Percentiles rank a stretch among this genome's conserved stretches.
Evolutionary conservation across 64 coral and sea anemone species (phyloP).

Genomic region (Actinia equina): DNA sequence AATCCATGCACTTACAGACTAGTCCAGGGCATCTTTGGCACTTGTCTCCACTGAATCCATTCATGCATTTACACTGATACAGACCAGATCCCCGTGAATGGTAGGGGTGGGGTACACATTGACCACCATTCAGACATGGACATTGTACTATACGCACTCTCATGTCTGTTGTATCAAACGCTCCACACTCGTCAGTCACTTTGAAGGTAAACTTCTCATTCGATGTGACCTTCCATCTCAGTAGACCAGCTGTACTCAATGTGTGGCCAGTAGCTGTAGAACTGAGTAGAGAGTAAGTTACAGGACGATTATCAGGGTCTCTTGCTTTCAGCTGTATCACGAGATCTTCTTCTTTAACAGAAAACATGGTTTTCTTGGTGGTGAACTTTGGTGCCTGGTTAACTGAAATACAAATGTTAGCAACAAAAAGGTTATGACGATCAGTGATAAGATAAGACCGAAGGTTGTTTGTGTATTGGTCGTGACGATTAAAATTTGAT

Average conservation of each 20-base stretch:
- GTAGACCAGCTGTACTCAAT: not conserved
- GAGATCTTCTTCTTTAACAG: conserved; percentile 4
- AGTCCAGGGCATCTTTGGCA: conserved; percentile 13
- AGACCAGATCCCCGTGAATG: conserved; percentile 38
- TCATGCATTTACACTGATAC: conserved; percentile 22
- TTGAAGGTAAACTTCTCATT: conserved; percentile 5
- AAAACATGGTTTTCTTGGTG: not conserved
- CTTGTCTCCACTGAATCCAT: conserved; percentile 23
- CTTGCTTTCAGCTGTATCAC: not conserved
- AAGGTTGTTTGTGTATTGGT: no score
- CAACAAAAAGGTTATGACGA: no score
- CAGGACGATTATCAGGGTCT: conserved; percentile 33
- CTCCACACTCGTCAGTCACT: conserved; percentile 26
- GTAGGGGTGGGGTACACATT: conserved; percentile 31
- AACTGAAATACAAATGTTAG: no score
- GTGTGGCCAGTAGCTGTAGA: conserved; percentile 11
- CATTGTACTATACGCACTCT: conserved; percentile 6
- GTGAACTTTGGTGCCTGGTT: not conserved
- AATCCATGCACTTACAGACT: not conserved
- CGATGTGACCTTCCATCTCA: not conserved
- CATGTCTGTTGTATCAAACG: not conserved
- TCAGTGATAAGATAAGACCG: no score
- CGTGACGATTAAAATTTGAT: no score
- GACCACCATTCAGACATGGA: conserved; percentile 37
- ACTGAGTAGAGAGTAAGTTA: conserved; percentile 6